Evolutionary conservation across 2,797 vertebrate genomes (phyloP), one percentile per base, ranked within the genome.

Genomic region (Darevskia nairensis): DNA sequence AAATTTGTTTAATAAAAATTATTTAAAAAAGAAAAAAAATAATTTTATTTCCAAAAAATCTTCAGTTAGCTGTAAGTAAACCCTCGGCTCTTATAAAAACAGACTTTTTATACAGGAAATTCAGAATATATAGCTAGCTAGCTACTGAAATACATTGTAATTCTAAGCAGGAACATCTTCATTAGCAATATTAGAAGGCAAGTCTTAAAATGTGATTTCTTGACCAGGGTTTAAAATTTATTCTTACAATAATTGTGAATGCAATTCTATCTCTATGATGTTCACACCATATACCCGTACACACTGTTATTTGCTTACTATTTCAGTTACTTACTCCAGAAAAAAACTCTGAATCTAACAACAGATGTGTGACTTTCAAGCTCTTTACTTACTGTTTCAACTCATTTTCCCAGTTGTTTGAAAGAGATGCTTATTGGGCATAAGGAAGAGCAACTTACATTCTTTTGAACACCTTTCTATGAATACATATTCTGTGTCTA

Each of bases 401-500:
- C 55, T 55, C 29, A 44, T 1, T 61, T n/a, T 8, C 85, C 23
- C 0, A 4, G 55, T 59, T 85, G 90, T 90, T 0, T 8, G 89
- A 87, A 88, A 94, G 71, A 27, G 6, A 74, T 75, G 83, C 0
- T 32, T 81, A 25, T 3, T 0, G 4, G n/a, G 39, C 9, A 46
- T 82, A 89, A 19, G 90, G 68, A 0, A 8, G 74, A 55, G 74
- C 69, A 74, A 19, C 9, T 7, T 77, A 21, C 88, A 44, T 86
- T 27, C 21, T 8, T 71, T 50, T 82, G 61, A 1, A 64, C 66
- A 91, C 93, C 94, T 95, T 92, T 90, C 93, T 81, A 91, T 92
- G 50, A 89, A 89, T 32, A 91, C 61, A 85, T 68, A 61, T 74
- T 83, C 91, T 92, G 74, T 27, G 19, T 91, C 89, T 90, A 87